Evolutionary conservation across 2,888 invertebrate genomes (phyloP), one percentile per base, ranked within the genome.

Genomic region (Spilosoma lubricipeda): DNA sequence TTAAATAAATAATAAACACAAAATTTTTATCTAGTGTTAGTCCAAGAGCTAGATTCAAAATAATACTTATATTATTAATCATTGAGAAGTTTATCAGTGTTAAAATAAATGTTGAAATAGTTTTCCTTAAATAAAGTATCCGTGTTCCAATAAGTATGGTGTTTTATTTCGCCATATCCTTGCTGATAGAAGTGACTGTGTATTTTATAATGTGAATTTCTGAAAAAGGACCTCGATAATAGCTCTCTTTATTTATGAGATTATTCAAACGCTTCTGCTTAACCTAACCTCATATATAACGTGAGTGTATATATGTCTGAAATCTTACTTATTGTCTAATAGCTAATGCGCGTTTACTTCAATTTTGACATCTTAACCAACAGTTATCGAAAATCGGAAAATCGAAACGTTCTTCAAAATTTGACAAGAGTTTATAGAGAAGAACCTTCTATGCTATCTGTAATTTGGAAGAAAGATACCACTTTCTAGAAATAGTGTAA

Each of bases 41-140:
- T 82, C 82, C 75, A 74, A 79, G 76, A 69, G 75, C 52, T 74
- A 64, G 68, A 63, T 74, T 70, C 15, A 73, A 67, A n/a, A 76
- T 77, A 77, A 82, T 80, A 72, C 76, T 79, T 78, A 78, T 84
- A 80, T 80, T 80, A 81, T 77, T 79, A 81, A 33, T 67, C 68
- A 82, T 79, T 82, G 75, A 74, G 80, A 82, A 86, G 80, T 89
- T 83, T 90, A 87, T 83, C 86, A 87, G 86, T 87, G 86, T 90
- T 88, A 67, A 75, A 83, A 80, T 83, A 85, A 86, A 90, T 92
- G 92, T 93, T 93, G 84, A 81, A 81, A 89, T 91, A 92, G 90
- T 90, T 89, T 91, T 91, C 91, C 89, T 81, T 89, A 90, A 85
- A 93, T 92, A 93, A 94, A 92, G 85, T 93, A 91, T 92, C 88